Conservation (phyloP, 2,888 invertebrate genomes). For the Harmothoe impar region DNA sequence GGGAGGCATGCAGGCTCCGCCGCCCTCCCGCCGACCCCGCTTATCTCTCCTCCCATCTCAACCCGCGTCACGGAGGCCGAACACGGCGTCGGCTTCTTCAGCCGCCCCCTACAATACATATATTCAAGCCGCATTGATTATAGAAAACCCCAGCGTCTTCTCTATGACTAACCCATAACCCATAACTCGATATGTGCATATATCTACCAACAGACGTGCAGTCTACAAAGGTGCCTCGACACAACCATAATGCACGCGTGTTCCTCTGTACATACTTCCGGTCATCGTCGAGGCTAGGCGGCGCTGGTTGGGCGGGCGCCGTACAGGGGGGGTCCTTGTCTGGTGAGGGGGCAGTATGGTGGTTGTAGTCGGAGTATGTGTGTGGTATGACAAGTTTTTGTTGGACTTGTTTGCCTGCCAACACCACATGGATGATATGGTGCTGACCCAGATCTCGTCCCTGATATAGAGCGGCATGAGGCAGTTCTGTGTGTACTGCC, state of each 20-base stretch:
- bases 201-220: background rate
- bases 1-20: background rate
- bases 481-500: background rate
- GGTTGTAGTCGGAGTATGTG: background rate
- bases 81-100: constrained; percentile 15
- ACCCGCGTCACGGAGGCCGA: constrained; percentile 22
- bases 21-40: constrained; percentile 38
- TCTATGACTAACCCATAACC: background rate
- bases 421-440: constrained; percentile 31
- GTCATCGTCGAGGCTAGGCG: constrained; percentile 11
- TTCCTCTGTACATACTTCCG: background rate
- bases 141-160: background rate
- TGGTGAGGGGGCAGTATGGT: background rate
- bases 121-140: background rate
- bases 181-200: background rate
- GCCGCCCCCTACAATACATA: background rate
- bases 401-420: background rate
- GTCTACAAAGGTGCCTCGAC: background rate
- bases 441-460: background rate
- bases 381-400: constrained; percentile 21
- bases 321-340: background rate
- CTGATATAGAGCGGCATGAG: background rate
- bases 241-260: background rate
- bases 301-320: background rate
- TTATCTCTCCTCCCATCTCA: constrained; percentile 24